A percentile compares a stretch with the other conserved stretches of the same genome.
phyloP scores from a whole-genome alignment of 2,888 invertebrate species.

The Drosophila mimica region DNA sequence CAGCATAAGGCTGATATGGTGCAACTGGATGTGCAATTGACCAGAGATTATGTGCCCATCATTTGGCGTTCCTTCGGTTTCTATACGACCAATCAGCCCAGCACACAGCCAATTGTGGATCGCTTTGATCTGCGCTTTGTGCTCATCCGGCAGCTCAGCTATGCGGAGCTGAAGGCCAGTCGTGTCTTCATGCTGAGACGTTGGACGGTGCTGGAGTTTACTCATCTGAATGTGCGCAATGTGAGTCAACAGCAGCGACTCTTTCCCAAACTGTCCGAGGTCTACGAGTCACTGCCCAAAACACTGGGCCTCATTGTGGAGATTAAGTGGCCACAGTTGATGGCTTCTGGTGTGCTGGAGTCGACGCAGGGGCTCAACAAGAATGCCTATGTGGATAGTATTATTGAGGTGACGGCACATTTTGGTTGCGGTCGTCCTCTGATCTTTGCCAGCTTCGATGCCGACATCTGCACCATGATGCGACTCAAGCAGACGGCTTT shows the following conservation, averaged over 20 bases:
- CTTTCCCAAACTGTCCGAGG: conserved; percentile 95
- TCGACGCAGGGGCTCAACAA: conserved; percentile 92
- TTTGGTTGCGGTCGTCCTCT: conserved; percentile 93
- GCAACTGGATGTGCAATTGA: conserved; percentile 98
- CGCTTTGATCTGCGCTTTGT: conserved; percentile 93
- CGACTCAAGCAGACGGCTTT: conserved; percentile 97
- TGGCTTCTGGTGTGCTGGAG: conserved; percentile 93
- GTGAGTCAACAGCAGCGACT: conserved; percentile 87
- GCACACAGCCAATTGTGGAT: conserved; percentile 87
- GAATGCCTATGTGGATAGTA: conserved; percentile 94
- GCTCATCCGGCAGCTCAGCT: conserved; percentile 95
- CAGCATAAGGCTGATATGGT: conserved; percentile 97
- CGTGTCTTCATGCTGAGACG: conserved; percentile 92
- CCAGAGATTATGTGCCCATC: conserved; percentile 96
- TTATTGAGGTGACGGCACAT: conserved; percentile 91
- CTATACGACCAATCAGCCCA: conserved; percentile 88
- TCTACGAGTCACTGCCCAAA: conserved; percentile 90
- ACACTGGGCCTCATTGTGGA: conserved; percentile 97
- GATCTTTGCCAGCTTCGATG: conserved; percentile 97
- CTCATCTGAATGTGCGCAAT: conserved; percentile 91
- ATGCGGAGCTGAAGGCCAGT: conserved; percentile 94
- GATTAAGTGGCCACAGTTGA: conserved; percentile 97
- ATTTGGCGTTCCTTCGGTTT: conserved; percentile 96
- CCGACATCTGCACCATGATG: conserved; percentile 97
- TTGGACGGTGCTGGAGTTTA: conserved; percentile 88